Base-by-base conservation (phyloP, 2,888 invertebrate genomes). In the Biston betularia region DNA sequence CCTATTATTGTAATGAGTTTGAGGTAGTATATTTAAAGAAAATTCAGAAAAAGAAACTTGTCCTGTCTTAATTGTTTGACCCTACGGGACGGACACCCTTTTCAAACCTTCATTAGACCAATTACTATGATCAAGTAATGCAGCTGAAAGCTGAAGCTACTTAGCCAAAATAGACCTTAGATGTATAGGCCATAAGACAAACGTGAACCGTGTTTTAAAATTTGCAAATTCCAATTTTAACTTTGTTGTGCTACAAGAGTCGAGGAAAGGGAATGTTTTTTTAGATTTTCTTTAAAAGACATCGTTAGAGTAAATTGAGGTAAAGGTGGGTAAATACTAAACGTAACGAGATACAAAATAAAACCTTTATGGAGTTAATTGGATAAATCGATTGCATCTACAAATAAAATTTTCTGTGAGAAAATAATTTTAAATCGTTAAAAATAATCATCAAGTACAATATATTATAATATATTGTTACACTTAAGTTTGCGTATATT, bases 251-350 rank as follows among this genome's bases (percentile, higher is more conserved):
- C 46, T 63, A 46, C 49, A 48, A 65, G 62, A 70, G 65, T 68
- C 65, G 65, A 70, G 83, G 86, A 87, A 87, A 88, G 86, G 83
- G 76, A 83, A 83, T 78, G 81, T 81, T 84, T 80, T 79, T 71
- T 84, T 82, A 82, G 83, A 86, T 86, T 89, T 84, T 86, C 83
- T 84, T 81, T 82, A 83, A 78, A 82, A 85, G 79, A 81, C 81
- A 82, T 87, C 86, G 82, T 90, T 89, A 89, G 85, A 87, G 83
- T 82, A 88, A 90, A 89, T 89, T 89, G 87, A 86, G 87, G 88
- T 84, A 82, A 85, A 88, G 83, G 85, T 88, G 81, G 78, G 77
- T 78, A 85, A 85, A 86, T 83, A 82, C 82, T 80, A 75, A 85
- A 85, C 75, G 79, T 82, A 84, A 82, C 75, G 77, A 81, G 77